Base-by-base conservation (phyloP, 2,888 invertebrate genomes). In the Drosophila monieri region DNA sequence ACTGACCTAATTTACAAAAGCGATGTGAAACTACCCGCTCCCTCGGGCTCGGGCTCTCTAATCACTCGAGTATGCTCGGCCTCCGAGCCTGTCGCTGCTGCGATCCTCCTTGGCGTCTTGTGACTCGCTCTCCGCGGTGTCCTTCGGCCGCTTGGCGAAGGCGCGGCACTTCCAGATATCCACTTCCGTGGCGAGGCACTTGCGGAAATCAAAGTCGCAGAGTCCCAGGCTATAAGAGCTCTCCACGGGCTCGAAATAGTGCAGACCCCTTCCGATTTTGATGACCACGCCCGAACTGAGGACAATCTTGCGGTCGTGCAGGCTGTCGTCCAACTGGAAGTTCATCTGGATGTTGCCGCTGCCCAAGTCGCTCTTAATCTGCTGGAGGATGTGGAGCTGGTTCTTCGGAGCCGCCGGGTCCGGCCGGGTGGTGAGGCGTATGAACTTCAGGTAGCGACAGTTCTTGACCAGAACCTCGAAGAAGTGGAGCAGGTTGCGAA, bases 241-340 rank as follows among this genome's bases (percentile, higher is more conserved):
- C 57, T 94, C 94, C 21, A 94, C 93, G 0, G 95, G 93, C 91
- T 96, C 97, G 89, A 95, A 98, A 88, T 95, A 96, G 89, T 98
- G 97, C 67, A 98, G 91, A 0, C 98, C 97, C 85, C 97, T 92
- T 4, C 97, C 97, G 67, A 97, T 97, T 93, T 97, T 97, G 54
- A 98, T 95, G 12, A 97, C 94, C 96, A 97, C 97, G 0, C 97
- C 97, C 73, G 95, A 97, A 91, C 95, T 95, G 73, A 98, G 97
- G 96, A 93, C 94, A 58, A 98, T 96, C 92, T 97, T 96, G 78
- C 97, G 93, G 90, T 98, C 97, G 89, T 98, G 97, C 41, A 98
- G 92, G 0, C 95, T 95, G 1, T 94, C 93, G 0, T 95, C 96
- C 91, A 93, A 95, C 49, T 93, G 92, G 0, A 96, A 91, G 37